These are phyloP conservation scores for Heterodera filipjevi DNA, from an alignment of 2,888 invertebrate species.

Conservation along the genomic window DNA sequence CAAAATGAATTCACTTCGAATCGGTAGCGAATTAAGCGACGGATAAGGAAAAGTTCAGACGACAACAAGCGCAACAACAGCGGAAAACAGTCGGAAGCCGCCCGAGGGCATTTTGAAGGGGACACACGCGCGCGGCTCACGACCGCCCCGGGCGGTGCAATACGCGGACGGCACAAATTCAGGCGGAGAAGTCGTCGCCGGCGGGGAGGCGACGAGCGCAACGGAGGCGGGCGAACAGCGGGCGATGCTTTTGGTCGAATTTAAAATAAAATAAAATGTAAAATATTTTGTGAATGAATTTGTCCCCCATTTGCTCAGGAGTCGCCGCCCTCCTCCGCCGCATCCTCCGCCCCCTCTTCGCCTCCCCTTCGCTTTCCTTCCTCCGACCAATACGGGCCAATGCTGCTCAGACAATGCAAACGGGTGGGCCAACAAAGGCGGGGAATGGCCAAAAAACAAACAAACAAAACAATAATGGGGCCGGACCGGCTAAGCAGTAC, in stretches of 20 bases:
- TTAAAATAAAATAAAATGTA: neutral
- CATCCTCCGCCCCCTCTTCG: constrained; percentile 18
- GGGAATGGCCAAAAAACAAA: no score
- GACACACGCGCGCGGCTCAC: constrained; percentile 18
- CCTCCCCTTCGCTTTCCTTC: neutral
- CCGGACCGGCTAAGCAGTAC: no score
- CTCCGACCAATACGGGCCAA: constrained; percentile 25
- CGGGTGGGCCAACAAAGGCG: neutral
- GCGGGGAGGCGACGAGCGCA: neutral
- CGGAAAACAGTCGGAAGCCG: constrained; percentile 6
- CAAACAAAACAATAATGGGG: no score
- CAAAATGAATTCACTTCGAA: neutral
- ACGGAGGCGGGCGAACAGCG: constrained; percentile 5
- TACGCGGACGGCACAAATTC: constrained; percentile 23
- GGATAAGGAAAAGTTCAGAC: no score
- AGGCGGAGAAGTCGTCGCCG: constrained; percentile 15
- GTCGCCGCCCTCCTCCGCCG: constrained; percentile 10
- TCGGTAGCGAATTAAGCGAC: no score
- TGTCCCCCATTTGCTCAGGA: neutral
- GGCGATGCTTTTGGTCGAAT: constrained; percentile 21
- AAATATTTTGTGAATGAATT: no score
- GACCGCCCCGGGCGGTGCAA: constrained; percentile 27
- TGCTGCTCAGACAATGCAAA: constrained; percentile 24
- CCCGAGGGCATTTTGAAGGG: constrained; percentile 30
- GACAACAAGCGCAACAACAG: neutral